Base-by-base conservation (phyloP, 2,113 vertebrate species). In the Heteronetta atricapilla region DNA sequence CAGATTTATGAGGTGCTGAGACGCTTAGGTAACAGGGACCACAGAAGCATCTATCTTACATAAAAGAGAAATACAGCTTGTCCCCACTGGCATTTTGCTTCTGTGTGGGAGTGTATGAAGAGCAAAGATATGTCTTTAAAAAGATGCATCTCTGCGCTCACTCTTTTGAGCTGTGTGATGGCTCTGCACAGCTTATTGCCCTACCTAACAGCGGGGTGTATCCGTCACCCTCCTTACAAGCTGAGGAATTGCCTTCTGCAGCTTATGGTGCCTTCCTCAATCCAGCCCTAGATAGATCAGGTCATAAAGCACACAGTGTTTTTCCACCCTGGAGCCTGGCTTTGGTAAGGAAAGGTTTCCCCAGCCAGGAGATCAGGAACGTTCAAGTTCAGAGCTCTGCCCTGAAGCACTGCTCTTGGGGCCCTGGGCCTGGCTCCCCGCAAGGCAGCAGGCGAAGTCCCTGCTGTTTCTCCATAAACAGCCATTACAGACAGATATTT, bases 51-150 rank as follows among this genome's bases (percentile, higher is more conserved):
- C 90, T 81, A 64, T 88, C 93, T 95, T 93, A 68, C 68, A 90
- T 86, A 86, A 88, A 94, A 64, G 33, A 93, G 88, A 96, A 95
- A 95, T 91, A 79, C 76, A 94, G 8, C 70, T 90, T 40, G 33
- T 90, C 93, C 94, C 88, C 86, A 76, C 88, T 94, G 88, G 88
- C 88, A 60, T 88, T 95, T 74, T 81, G 42, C 73, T 94, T 84
- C 93, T 86, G 80, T 34, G 94, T 74, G 86, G 94, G 94, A 4
- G 92, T n/a, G 40, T 59, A 31, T 12, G 60, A 83, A 67, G 44
- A 95, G 74, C 74, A 89, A 75, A 90, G 68, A 81, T 22, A 5
- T 3, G 25, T 40, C 73, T 74, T 74, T n/a, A 13, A 82, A 89
- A 69, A 29, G 55, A 15, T 2, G 2, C n/a, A 23, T 44, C 58